A percentile compares a stretch with the other conserved stretches of the same genome.
These are phyloP conservation scores for Sialis lutaria DNA, from an alignment of 2,888 invertebrate species.

Conservation along the genomic window DNA sequence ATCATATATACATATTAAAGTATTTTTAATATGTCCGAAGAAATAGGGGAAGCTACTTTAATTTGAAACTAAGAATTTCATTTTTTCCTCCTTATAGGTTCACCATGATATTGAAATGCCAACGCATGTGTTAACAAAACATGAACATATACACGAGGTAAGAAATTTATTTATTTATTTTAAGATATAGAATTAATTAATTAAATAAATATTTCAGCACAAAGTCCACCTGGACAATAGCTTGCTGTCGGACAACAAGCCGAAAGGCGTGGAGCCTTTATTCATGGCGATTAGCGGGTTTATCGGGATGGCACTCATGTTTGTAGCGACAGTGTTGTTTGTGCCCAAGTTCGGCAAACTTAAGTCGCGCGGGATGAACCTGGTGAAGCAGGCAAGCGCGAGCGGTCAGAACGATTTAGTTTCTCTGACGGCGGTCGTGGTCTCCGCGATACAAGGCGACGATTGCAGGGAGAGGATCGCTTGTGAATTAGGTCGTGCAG, in stretches of 20 bases:
- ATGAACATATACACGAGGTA: too few species aligned
- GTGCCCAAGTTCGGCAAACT: conserved; percentile 26
- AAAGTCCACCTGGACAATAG: conserved; percentile 8
- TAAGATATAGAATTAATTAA: background rate
- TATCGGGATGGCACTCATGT: conserved; percentile 34
- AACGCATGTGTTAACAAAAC: too few species aligned
- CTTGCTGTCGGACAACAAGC: conserved; percentile 17
- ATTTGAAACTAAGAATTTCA: too few species aligned
- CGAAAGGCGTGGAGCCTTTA: conserved; percentile 29
- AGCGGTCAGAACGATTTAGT: conserved; percentile 18
- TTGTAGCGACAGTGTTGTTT: conserved; percentile 30
- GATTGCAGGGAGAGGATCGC: conserved; percentile 27
- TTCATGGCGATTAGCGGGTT: conserved; percentile 39
- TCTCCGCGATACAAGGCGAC: conserved; percentile 27
- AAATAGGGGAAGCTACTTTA: too few species aligned
- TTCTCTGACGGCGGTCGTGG: conserved; percentile 22
- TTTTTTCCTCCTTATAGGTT: too few species aligned
- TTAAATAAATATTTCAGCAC: background rate
- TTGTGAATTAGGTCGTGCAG: conserved; percentile 27
- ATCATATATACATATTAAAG: too few species aligned
- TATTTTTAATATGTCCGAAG: too few species aligned
- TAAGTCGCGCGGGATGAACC: conserved; percentile 15
- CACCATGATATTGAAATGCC: too few species aligned
- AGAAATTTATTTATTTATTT: too few species aligned
- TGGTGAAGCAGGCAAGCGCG: conserved; percentile 13